These are phyloP conservation scores for Bubalus kerabau DNA, from an alignment of 2,113 vertebrate species.

Conservation along the genomic window DNA sequence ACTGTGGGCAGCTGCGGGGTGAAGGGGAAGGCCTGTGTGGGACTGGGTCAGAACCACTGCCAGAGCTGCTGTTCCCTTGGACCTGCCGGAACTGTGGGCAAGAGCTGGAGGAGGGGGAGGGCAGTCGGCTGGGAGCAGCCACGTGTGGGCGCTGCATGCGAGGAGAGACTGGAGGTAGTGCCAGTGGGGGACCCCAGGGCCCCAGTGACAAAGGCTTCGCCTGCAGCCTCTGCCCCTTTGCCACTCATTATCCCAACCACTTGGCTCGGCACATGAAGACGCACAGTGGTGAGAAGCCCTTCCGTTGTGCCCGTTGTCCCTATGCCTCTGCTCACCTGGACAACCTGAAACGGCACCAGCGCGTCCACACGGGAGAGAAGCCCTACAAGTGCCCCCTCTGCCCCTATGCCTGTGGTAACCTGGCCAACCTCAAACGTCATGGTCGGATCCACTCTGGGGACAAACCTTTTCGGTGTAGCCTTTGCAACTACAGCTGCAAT, in stretches of 20 bases:
- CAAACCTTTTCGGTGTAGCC: slow-evolving; percentile 95
- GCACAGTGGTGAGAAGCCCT: slow-evolving; percentile 97
- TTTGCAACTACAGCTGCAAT: slow-evolving; percentile 97
- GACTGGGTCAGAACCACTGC: slow-evolving; percentile 78
- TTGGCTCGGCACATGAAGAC: slow-evolving; percentile 98
- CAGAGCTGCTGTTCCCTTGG: slow-evolving; percentile 90
- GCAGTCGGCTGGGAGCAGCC: slow-evolving; percentile 81
- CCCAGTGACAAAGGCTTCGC: slow-evolving; percentile 87
- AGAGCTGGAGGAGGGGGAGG: slow-evolving; percentile 90
- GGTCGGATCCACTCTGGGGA: slow-evolving; percentile 96
- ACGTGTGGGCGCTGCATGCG: slow-evolving; percentile 92
- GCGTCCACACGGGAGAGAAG: slow-evolving; percentile 92
- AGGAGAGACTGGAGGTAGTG: slow-evolving; percentile 84
- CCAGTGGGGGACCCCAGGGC: slow-evolving; percentile 70
- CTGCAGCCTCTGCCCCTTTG: slow-evolving; percentile 92
- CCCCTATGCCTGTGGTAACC: slow-evolving; percentile 95
- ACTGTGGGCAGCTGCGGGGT: slow-evolving; percentile 28
- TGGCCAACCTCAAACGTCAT: slow-evolving; percentile 97
- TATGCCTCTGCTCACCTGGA: slow-evolving; percentile 96
- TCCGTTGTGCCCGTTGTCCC: slow-evolving; percentile 94
- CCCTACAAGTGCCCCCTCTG: slow-evolving; percentile 95
- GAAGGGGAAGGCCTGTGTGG: slow-evolving; percentile 50
- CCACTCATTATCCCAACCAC: slow-evolving; percentile 98
- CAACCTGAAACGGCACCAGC: slow-evolving; percentile 97
- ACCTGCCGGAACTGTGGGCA: slow-evolving; percentile 92